Conservation (phyloP, 2,113 vertebrate genomes). For the Bufo bufo region DNA sequence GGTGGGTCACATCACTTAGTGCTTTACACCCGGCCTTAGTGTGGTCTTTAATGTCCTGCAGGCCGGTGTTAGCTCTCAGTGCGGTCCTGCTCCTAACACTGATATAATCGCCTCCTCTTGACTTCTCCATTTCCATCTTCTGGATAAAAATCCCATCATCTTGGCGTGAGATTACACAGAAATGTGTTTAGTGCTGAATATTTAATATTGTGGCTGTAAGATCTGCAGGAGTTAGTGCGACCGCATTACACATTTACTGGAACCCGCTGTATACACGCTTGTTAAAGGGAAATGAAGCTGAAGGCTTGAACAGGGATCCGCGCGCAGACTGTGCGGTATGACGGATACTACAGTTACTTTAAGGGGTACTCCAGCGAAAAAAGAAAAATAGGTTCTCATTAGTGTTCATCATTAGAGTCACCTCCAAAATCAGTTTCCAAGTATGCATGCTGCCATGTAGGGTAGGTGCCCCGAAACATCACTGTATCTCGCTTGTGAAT, state of each 20-base stretch:
- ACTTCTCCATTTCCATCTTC: neutral
- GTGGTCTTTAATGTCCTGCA: neutral
- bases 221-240: conserved; percentile 41
- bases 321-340: no score
- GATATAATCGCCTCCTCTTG: neutral
- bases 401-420: no score
- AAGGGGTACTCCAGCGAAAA: no score
- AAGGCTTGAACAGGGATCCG: no score
- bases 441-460: no score
- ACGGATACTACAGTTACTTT: no score
- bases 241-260: conserved; percentile 35
- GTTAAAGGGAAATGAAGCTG: neutral
- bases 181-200: conserved; percentile 51
- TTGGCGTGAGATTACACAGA: neutral
- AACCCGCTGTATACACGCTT: neutral
- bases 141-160: neutral
- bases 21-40: no score
- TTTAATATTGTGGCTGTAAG: conserved; percentile 43
- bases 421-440: no score
- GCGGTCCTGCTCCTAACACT: neutral
- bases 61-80: neutral
- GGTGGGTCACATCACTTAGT: no score
- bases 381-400: no score
- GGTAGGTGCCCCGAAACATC: no score
- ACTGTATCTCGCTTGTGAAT: no score